phyloP scores from a whole-genome alignment of 2,797 vertebrate genomes.

The Neosilurus mollespiculum region DNA sequence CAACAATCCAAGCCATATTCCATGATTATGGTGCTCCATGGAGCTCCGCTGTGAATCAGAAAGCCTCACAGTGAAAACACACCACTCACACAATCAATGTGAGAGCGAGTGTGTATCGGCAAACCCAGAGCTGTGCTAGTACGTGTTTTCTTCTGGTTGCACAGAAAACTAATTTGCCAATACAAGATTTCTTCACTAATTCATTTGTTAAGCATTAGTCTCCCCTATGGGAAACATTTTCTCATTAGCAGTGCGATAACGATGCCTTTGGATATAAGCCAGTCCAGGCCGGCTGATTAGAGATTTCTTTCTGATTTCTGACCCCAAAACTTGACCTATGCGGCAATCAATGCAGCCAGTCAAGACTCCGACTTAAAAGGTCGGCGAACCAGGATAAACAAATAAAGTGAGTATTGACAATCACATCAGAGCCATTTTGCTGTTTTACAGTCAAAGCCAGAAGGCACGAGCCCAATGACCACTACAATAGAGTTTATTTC shows the following conservation, averaged over 20 bases:
- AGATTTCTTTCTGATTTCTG: slow-evolving; percentile 19
- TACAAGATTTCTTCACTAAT: background rate
- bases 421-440: background rate
- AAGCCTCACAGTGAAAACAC: background rate
- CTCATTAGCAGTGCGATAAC: background rate
- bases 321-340: background rate
- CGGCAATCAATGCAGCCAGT: background rate
- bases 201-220: background rate
- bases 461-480: background rate
- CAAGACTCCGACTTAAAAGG: background rate
- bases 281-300: background rate
- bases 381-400: background rate
- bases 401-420: slow-evolving; percentile 13
- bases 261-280: background rate
- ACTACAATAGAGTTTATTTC: background rate
- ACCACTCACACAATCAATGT: background rate
- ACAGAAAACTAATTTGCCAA: background rate
- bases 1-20: too few species aligned
- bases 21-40: too few species aligned
- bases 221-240: too few species aligned
- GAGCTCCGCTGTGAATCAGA: too few species aligned
- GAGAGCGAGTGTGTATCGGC: too few species aligned
- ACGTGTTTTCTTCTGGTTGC: background rate
- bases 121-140: background rate
- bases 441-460: background rate